Evolutionary conservation across 1,140 invertebrate species (phyloP), one percentile per base, ranked within the genome.

Genomic region (Pteromalus puparum): DNA sequence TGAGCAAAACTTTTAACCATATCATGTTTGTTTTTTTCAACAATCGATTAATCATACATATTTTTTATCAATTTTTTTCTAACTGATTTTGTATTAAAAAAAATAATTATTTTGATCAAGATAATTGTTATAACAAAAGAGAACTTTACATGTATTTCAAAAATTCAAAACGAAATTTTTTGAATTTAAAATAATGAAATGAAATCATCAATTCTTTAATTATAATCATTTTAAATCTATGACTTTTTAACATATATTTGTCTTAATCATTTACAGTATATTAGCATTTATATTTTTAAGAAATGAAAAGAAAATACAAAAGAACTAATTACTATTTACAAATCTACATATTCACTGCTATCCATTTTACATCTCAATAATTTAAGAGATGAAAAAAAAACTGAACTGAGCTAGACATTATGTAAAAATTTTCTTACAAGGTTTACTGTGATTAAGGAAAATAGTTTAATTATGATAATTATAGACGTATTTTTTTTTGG

Each of bases 1-100:
- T 74, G 12, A 84, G 42, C 68, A 80, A 26, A 70, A 42, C 46
- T 83, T n/a, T 68, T 76, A 26, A 78, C 53, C 18, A 72, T 48
- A 83, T 75, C 24, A 28, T 48, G n/a, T 82, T 61, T n/a, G 74
- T 28, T 67, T 53, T 77, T 83, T 68, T 70, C 48, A 77, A 68
- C 21, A 7, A 77, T 18, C 30, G 65, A 61, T 61, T n/a, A 61
- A n/a, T 61, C n/a, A 61, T 61, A 61, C 6, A 18, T n/a, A 61
- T n/a, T 61, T 61, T 61, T 61, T 61, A 61, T 61, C 21, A n/a
- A 61, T 18, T 61, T 61, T 61, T 61, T 6, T 61, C 21, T n/a
- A n/a, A 15, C 53, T 61, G 21, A n/a, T 61, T 61, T 61, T 61
- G 5, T 61, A 6, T 18, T 53, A 15, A 53, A 53, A 21, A 15